Percentiles rank a stretch among this genome's conserved stretches.
Evolutionary conservation across 2,888 invertebrate genomes (phyloP).

Genomic region (Melinaea menophilus): DNA sequence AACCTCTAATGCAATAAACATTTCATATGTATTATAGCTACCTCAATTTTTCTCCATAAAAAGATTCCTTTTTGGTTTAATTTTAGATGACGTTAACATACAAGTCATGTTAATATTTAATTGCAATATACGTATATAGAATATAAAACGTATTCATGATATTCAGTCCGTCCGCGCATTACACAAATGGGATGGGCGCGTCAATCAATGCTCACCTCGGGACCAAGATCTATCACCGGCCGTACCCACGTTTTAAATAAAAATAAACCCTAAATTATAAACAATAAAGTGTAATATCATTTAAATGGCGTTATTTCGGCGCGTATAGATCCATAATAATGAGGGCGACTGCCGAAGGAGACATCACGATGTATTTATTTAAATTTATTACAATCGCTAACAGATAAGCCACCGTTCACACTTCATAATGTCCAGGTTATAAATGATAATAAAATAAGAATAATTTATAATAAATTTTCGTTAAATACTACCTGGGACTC

Average conservation of each 20-base stretch:
- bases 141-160: constrained; percentile 48
- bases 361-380: constrained; percentile 59
- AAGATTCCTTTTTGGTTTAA: too few relatives aligned
- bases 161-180: constrained; percentile 46
- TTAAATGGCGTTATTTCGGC: constrained; percentile 22
- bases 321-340: constrained; percentile 57
- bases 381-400: constrained; percentile 59
- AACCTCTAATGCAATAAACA: too few relatives aligned
- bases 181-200: constrained; percentile 51
- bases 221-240: constrained; percentile 38
- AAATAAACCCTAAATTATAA: constrained; percentile 23
- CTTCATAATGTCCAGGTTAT: constrained; percentile 31
- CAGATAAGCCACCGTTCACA: constrained; percentile 51
- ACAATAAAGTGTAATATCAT: background rate
- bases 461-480: constrained; percentile 10
- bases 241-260: constrained; percentile 24
- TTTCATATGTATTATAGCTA: too few relatives aligned
- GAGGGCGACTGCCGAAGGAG: constrained; percentile 50
- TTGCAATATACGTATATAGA: background rate
- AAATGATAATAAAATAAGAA: constrained; percentile 16
- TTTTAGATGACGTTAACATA: too few relatives aligned
- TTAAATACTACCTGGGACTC: constrained; percentile 7
- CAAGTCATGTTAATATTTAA: background rate
- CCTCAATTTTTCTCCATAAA: too few relatives aligned
- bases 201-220: constrained; percentile 54